Evolutionary conservation across 2,888 invertebrate genomes (phyloP), one percentile per base, ranked within the genome.

Genomic region (Cristatella mucedo): DNA sequence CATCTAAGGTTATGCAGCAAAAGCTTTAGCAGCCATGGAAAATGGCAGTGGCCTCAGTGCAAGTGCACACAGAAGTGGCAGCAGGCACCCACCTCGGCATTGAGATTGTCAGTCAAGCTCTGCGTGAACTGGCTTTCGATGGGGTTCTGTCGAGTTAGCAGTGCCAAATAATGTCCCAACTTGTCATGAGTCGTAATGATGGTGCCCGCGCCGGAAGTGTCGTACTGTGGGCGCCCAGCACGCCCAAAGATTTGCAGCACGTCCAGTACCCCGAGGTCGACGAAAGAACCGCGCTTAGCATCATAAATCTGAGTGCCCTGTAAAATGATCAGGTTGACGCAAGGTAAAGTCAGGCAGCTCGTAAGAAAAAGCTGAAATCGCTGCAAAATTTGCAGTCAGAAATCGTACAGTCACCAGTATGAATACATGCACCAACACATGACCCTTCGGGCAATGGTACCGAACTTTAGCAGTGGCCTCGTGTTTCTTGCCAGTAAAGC

Each of bases 271-370:
- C 89, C 87, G 31, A 99, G 71, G 63, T 97, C 91, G 0, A 93
- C 79, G 68, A 87, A 93, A 0, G 80, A 73, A 2, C 95, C 91
- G 56, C 81, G 82, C 50, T 86, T 85, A 19, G 93, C 80, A 68
- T 97, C 91, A 66, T 97, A 99, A 48, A 97, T 81, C 64, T 91
- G 87, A 6, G 97, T 99, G 21, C 91, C 87, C 82, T 83, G 67
- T 21, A 45, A 48, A 37, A 33, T 6, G n/a, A n/a, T n/a, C n/a
- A n/a, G n/a, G n/a, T n/a, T n/a, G n/a, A n/a, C n/a, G n/a, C n/a
- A n/a, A n/a, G n/a, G n/a, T n/a, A n/a, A n/a, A n/a, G n/a, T n/a
- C n/a, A n/a, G n/a, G n/a, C n/a, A n/a, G n/a, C n/a, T n/a, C n/a
- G n/a, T n/a, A n/a, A n/a, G n/a, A n/a, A n/a, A n/a, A n/a, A n/a